Percentiles rank a stretch among this genome's conserved stretches.
Conservation (phyloP, 37 sponge, comb jelly and placozoan species). For the Diacarnus erythraeanus region DNA sequence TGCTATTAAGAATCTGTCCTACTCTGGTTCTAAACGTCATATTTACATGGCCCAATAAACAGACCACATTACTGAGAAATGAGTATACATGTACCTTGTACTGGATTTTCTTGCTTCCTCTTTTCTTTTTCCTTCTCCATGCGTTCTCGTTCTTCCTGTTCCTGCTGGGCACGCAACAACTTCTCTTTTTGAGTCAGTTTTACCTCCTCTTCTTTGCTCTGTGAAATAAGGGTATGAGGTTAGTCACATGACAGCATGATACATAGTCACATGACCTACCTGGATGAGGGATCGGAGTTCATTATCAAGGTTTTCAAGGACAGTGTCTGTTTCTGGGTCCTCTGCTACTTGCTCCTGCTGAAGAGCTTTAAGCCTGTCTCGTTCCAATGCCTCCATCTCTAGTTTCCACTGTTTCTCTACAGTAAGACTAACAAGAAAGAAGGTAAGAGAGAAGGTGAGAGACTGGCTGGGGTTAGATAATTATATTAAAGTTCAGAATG, state of each 20-base stretch:
- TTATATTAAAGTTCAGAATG: too few species aligned
- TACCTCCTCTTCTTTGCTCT: slow-evolving; percentile 35
- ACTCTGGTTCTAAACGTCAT: too few species aligned
- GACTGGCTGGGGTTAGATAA: too few species aligned
- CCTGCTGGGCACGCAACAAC: slow-evolving; percentile 21
- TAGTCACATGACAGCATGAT: not conserved
- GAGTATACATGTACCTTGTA: not conserved
- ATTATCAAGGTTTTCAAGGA: slow-evolving; percentile 25
- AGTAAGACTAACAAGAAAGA: not conserved
- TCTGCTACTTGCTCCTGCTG: not conserved
- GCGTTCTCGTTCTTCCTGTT: slow-evolving; percentile 38
- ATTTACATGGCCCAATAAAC: too few species aligned
- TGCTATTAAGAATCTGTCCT: too few species aligned
- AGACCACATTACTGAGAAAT: not conserved
- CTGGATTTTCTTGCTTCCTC: not conserved
- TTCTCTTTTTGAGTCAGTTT: slow-evolving; percentile 43
- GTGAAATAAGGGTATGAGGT: too few species aligned
- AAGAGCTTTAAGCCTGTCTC: slow-evolving; percentile 6
- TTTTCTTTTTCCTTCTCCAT: slow-evolving; percentile 37
- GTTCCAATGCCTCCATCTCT: slow-evolving; percentile 42
- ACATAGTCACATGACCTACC: slow-evolving; percentile 17
- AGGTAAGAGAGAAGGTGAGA: not conserved
- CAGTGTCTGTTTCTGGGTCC: slow-evolving; percentile 1
- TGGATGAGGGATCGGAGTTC: slow-evolving; percentile 15
- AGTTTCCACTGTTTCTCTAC: slow-evolving; percentile 20